Evolutionary conservation across 2,888 invertebrate genomes (phyloP), one percentile per base, ranked within the genome.

Genomic region (Crocallis elinguaria): DNA sequence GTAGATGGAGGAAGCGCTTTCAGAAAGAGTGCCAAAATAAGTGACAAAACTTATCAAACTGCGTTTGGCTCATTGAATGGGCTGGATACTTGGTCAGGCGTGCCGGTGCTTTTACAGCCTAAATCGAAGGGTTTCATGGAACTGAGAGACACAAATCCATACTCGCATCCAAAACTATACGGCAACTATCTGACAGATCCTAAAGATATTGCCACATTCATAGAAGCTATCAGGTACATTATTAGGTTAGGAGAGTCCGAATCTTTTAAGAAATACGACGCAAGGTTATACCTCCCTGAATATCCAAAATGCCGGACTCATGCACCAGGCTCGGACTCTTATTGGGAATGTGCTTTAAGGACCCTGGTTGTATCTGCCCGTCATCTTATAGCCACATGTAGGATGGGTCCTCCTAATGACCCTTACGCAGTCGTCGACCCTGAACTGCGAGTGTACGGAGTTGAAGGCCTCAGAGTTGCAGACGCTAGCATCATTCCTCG

Each of bases 151-250:
- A 93, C 92, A n/a, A 93, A 96, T 84, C 96, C 97, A 0, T 92
- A 93, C 43, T 94, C 95, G 1, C 93, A 94, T 70, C 97, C 98
- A 0, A 92, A 94, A 54, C 92, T 98, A 50, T 94, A 95, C 67
- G 95, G 96, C 0, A 96, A 97, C 67, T 98, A 97, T 74, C 93
- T 97, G 51, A 92, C 93, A 0, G 93, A 96, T 71, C 93, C 93
- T 9, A 88, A 92, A 49, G 93, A 96, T 66, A 76, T 94, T 36
- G 87, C 89, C 11, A 93, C 93, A 0, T 61, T 94, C 12, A 81
- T 94, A 19, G 92, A 92, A 49, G 94, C 93, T 14, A 88, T 95
- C 3, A 94, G 94, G 71, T 93, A 93, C 53, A 79, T 93, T 0
- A 92, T 94, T 36, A 85, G 92, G 46, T 78, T 96, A 3, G 89